Evolutionary conservation across 2,797 vertebrate genomes (phyloP).

Genomic region (Manis pentadactyla): DNA sequence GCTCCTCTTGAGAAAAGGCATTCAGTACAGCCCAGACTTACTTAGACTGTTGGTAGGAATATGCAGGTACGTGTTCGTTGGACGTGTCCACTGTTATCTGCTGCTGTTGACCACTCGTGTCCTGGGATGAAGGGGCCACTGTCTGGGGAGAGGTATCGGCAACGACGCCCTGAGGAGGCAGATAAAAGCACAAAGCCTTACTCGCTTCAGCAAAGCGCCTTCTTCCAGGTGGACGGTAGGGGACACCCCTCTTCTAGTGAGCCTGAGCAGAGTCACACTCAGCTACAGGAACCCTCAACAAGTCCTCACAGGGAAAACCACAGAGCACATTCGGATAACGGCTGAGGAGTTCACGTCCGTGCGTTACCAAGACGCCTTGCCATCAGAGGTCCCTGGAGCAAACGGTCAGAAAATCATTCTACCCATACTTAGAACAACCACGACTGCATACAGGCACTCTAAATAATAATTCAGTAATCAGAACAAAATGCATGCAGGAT

Average conservation of each 20-base stretch:
- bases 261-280: background rate
- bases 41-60: constrained; percentile 98
- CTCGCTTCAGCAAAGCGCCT: constrained; percentile 58
- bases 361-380: background rate
- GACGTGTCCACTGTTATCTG: constrained; percentile 96
- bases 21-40: constrained; percentile 84
- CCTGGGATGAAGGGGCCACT: constrained; percentile 96
- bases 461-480: background rate
- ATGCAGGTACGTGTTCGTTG: constrained; percentile 94
- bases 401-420: background rate
- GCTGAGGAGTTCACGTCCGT: background rate
- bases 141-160: constrained; percentile 96
- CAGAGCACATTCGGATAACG: background rate
- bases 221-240: background rate
- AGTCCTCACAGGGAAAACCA: background rate
- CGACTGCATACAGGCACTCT: background rate
- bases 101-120: constrained; percentile 95
- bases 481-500: background rate
- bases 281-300: background rate
- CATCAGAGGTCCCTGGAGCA: background rate
- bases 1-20: background rate
- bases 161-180: constrained; percentile 93
- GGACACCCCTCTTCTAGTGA: background rate
- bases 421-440: background rate
- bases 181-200: constrained; percentile 80